A percentile compares a stretch with the other conserved stretches of the same genome.
Evolutionary conservation across 2,888 invertebrate genomes (phyloP).

Genomic region (Argyresthia albistria): DNA sequence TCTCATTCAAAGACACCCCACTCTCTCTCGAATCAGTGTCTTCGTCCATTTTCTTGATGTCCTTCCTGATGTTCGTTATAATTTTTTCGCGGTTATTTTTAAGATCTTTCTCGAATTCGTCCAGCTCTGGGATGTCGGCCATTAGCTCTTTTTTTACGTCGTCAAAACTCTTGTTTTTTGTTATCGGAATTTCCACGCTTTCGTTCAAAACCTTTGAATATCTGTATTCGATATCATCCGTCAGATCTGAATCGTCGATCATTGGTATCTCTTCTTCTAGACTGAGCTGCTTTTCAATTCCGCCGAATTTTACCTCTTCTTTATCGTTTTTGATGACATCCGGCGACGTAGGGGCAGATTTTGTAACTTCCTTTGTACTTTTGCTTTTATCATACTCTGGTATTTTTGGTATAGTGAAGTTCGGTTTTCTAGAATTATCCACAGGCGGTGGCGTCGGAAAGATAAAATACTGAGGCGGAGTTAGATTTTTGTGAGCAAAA

Average conservation of each 20-base stretch:
- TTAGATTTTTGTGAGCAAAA: conserved; percentile 64
- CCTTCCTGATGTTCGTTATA: conserved; percentile 55
- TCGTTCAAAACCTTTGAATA: conserved; percentile 29
- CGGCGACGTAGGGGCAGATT: neutral
- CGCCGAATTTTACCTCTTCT: conserved; percentile 25
- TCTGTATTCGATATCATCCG: conserved; percentile 59
- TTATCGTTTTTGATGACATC: conserved; percentile 1
- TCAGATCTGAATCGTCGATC: conserved; percentile 59
- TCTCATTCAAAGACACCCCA: conserved; percentile 49
- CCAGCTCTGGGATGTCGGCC: conserved; percentile 65
- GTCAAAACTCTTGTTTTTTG: conserved; percentile 56
- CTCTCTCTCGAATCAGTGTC: conserved; percentile 53
- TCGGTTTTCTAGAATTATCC: conserved; percentile 33
- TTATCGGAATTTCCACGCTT: conserved; percentile 13
- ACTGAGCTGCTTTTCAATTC: conserved; percentile 64
- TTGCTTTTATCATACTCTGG: neutral
- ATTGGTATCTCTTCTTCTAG: conserved; percentile 68
- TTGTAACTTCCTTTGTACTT: conserved; percentile 4
- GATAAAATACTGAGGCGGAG: conserved; percentile 61
- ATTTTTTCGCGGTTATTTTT: conserved; percentile 60
- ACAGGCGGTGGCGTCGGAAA: conserved; percentile 57
- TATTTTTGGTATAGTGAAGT: conserved; percentile 19
- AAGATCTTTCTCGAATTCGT: conserved; percentile 65
- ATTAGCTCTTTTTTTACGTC: conserved; percentile 64
- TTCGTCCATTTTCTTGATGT: conserved; percentile 42